A percentile compares a stretch with the other conserved stretches of the same genome.
phyloP scores from a whole-genome alignment of 2,888 invertebrate species.

The Priocnemis perturbator region DNA sequence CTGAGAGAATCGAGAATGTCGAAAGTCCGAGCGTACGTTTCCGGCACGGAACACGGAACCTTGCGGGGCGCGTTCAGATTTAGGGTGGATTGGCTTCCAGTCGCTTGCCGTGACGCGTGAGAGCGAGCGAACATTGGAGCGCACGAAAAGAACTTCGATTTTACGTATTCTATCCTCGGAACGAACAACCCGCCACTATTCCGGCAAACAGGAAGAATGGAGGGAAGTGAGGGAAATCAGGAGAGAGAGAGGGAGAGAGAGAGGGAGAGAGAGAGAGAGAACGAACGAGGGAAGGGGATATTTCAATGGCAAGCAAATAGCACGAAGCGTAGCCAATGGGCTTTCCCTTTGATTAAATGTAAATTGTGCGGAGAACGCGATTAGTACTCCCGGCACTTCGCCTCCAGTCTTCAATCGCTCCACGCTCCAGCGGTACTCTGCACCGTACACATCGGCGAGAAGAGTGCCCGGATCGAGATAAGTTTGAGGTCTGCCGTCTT shows the following conservation, averaged over 20 bases:
- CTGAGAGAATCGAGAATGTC: neutral
- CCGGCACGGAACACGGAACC: constrained; percentile 16
- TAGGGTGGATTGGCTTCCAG: constrained; percentile 22
- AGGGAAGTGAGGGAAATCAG: no score
- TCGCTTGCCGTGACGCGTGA: neutral
- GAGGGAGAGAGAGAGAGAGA: constrained; percentile 17
- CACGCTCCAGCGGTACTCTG: constrained; percentile 27
- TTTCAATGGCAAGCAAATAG: constrained; percentile 74
- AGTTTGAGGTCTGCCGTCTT: no score
- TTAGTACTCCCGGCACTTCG: constrained; percentile 70
- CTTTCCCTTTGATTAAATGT: constrained; percentile 75
- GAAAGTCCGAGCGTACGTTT: neutral
- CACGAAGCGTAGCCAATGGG: constrained; percentile 71
- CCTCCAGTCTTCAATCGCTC: constrained; percentile 50
- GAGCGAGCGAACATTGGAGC: constrained; percentile 24
- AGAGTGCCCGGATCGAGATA: constrained; percentile 5
- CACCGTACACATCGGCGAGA: constrained; percentile 11
- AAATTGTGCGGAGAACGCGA: constrained; percentile 73
- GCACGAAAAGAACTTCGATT: constrained; percentile 36
- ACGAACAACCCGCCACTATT: constrained; percentile 26
- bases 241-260: constrained; percentile 16
- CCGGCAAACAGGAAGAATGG: no score
- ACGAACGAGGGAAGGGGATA: constrained; percentile 44
- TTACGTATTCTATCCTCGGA: constrained; percentile 69
- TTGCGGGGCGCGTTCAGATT: constrained; percentile 25